Conservation (phyloP, 2,888 invertebrate genomes). For the Holacanthella duospinosa region DNA sequence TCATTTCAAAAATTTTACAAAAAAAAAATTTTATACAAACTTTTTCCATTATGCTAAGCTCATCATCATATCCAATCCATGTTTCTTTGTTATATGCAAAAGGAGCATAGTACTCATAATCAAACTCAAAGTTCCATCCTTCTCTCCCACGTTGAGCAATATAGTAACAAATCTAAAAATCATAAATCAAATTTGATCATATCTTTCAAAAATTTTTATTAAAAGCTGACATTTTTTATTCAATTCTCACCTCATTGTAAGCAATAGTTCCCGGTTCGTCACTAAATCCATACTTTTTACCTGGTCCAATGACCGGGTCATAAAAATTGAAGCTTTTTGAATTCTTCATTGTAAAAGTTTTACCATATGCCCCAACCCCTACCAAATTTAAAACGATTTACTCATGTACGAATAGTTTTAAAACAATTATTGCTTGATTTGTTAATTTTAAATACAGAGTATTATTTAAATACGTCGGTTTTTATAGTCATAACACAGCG, state of each 20-base stretch:
- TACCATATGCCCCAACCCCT: slow-evolving; percentile 7
- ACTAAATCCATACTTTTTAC: not conserved
- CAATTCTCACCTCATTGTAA: slow-evolving; percentile 9
- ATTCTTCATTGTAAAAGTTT: not conserved
- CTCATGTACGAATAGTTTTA: not conserved
- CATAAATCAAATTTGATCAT: not conserved
- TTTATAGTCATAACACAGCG: too few relatives aligned
- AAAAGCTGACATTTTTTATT: not conserved
- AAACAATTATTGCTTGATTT: too few relatives aligned
- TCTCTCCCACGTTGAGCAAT: not conserved
- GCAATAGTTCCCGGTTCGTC: not conserved
- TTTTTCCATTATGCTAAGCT: not conserved
- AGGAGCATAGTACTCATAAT: slow-evolving; percentile 4
- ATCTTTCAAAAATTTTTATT: not conserved
- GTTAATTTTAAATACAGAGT: too few relatives aligned
- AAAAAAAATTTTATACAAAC: not conserved
- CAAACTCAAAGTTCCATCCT: slow-evolving; percentile 1
- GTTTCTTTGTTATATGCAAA: not conserved
- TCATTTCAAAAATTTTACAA: too few relatives aligned
- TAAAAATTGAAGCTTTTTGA: not conserved
- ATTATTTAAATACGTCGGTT: too few relatives aligned
- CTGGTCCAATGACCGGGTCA: slow-evolving; percentile 6
- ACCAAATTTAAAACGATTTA: not conserved
- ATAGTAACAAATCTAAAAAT: not conserved
- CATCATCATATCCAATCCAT: slow-evolving; percentile 11